Base-by-base conservation (phyloP, 2,888 invertebrate species). In the Himalopsyche kuldschensis region DNA sequence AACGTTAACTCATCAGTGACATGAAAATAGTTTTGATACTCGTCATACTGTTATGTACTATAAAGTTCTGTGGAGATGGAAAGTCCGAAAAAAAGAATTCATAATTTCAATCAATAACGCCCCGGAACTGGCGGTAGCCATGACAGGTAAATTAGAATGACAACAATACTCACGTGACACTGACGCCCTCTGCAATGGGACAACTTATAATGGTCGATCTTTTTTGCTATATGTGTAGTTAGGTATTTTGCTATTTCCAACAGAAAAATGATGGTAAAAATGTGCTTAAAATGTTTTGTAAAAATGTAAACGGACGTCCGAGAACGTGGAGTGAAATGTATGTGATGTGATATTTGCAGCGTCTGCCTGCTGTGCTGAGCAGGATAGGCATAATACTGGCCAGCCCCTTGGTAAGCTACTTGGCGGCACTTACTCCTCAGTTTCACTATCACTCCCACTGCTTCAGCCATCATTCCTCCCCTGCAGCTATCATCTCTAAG, bases 321-420 rank as follows among this genome's bases (percentile, higher is more conserved):
- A 84, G 84, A 81, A 85, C 83, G 86, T 81, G 84, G 91, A 91
- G 92, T 92, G 91, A 91, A 90, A 90, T 86, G 87, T 90, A 91
- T 93, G 91, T 93, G 92, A 69, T 93, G 93, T 93, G 92, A 93
- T 94, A 93, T 94, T 93, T 96, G 92, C 96, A 97, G 97, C 96
- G 96, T 93, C 96, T 97, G 93, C 97, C 97, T 93, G 96, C 96
- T 94, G 96, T 97, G 93, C 96, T 97, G 94, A 96, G 96, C 96
- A 95, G 97, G 95, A 96, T 97, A 95, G 97, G 97, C 95, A 96
- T 97, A 93, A 96, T 97, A 94, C 96, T 97, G 95, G 96, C 96
- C 95, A 96, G 96, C 95, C 96, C 97, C 93, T 94, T 97, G 96
- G 96, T 97, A 97, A 97, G 97, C 93, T 85, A 86, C 77, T 82